Percentiles rank a stretch among this genome's conserved stretches.
phyloP scores from a whole-genome alignment of 1,140 invertebrate genomes.

The Brachionus paranguensis region DNA sequence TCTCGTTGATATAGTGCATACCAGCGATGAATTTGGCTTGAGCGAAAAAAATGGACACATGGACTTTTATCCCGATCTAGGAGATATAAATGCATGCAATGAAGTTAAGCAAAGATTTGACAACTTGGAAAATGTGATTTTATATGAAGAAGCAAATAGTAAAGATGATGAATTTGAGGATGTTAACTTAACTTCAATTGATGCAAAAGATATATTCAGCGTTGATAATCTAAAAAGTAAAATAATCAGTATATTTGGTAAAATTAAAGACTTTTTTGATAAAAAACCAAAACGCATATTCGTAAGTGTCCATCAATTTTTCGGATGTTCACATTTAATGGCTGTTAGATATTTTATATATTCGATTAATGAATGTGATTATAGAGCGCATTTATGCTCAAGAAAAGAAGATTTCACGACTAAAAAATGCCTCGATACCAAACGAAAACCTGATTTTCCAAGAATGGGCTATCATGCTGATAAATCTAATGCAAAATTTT shows the following conservation, averaged over 20 bases:
- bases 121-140: constrained; percentile 30
- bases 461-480: constrained; percentile 32
- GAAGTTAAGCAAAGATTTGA: background rate
- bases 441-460: background rate
- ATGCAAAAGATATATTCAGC: background rate
- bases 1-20: constrained; percentile 34
- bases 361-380: constrained; percentile 35
- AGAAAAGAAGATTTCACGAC: background rate
- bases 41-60: constrained; percentile 20
- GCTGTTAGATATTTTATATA: constrained; percentile 30
- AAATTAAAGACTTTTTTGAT: background rate
- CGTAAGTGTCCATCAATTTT: constrained; percentile 6
- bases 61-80: constrained; percentile 37
- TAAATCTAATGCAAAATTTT: background rate
- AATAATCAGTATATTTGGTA: background rate
- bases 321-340: constrained; percentile 34
- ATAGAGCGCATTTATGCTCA: background rate
- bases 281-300: background rate
- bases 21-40: constrained; percentile 6
- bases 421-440: background rate
- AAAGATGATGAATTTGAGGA: background rate
- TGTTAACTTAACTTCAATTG: background rate
- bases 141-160: background rate
- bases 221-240: background rate
- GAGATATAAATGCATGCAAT: constrained; percentile 9